Percentiles rank a stretch among this genome's conserved stretches.
Evolutionary conservation across 2,888 invertebrate genomes (phyloP).

Genomic region (Calliphora vomitoria): DNA sequence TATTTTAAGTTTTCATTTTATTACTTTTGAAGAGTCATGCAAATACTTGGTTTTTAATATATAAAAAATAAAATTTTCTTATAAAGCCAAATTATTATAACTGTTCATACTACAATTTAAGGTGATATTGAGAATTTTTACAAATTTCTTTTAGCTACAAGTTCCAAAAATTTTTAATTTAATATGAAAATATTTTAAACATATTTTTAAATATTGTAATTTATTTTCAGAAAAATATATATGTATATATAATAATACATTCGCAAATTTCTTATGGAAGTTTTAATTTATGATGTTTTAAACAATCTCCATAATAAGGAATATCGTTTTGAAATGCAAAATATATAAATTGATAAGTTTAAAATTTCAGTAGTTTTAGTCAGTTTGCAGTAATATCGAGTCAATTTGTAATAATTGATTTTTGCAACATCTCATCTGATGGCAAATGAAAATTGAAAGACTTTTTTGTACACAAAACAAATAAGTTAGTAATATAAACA

Average conservation of each 20-base stretch:
- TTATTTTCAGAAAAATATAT: no score
- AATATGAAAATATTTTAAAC: no score
- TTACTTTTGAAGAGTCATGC: neutral
- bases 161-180: no score
- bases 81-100: neutral
- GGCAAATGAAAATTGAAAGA: slow-evolving; percentile 27
- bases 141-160: no score
- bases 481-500: no score
- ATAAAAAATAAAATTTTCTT: neutral
- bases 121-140: no score
- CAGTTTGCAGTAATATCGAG: slow-evolving; percentile 10
- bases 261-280: no score
- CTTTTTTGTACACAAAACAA: neutral
- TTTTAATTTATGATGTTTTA: no score
- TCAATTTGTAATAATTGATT: slow-evolving; percentile 51
- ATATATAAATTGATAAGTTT: no score
- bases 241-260: no score
- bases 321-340: neutral
- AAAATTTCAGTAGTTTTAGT: neutral
- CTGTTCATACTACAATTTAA: no score
- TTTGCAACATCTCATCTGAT: slow-evolving; percentile 27
- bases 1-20: neutral
- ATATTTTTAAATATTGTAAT: no score
- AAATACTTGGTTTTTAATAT: neutral
- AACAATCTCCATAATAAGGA: neutral